Evolutionary conservation across 37 sponge, comb jelly and placozoan genomes (phyloP).

Genomic region (Eunapius fragilis): DNA sequence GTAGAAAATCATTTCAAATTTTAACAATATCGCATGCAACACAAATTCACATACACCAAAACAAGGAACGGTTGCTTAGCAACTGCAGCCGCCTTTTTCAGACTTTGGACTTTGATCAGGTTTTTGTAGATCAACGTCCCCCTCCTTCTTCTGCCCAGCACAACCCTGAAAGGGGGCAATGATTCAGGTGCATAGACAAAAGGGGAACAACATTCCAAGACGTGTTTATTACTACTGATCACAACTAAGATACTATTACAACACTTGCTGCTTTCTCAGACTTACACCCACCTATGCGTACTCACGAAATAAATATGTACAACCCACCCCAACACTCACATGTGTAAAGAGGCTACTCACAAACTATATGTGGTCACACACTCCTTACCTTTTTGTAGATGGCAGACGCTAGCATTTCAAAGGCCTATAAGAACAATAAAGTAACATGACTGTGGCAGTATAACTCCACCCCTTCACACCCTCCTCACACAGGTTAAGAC

Average conservation of each 20-base stretch:
- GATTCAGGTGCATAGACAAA: neutral
- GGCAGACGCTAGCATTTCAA: slow-evolving; percentile 51
- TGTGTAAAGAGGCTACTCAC: too few relatives aligned
- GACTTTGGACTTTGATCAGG: neutral
- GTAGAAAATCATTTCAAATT: neutral
- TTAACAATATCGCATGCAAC: neutral
- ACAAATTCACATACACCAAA: neutral
- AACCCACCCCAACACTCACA: neutral
- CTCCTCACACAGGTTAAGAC: too few relatives aligned
- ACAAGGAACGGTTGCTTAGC: neutral
- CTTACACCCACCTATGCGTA: neutral
- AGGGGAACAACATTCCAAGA: too few relatives aligned
- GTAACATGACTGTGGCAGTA: neutral
- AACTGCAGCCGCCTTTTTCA: neutral
- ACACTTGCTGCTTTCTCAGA: too few relatives aligned
- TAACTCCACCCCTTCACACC: too few relatives aligned
- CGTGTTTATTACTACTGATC: too few relatives aligned
- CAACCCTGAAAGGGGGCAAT: neutral
- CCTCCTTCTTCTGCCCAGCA: neutral
- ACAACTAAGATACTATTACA: too few relatives aligned
- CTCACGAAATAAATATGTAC: neutral
- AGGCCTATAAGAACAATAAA: slow-evolving; percentile 12
- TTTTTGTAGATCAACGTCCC: neutral
- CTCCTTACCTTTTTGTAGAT: slow-evolving; percentile 62
- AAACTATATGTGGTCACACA: too few relatives aligned